Conservation (phyloP, 2,797 vertebrate species). For the Serranus cabrilla region DNA sequence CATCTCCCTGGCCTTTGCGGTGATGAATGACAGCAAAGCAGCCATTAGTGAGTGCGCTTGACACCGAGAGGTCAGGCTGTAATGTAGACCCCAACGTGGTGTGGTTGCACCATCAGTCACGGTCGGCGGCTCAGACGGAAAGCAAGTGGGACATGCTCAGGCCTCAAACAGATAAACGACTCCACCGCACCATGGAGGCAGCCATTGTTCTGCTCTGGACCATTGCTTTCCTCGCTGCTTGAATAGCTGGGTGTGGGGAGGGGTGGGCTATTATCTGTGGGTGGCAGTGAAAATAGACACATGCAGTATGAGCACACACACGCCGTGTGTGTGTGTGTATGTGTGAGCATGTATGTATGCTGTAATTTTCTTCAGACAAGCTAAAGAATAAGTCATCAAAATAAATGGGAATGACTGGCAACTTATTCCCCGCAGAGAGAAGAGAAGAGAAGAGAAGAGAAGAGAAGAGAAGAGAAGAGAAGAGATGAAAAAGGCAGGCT, state of each 20-base stretch:
- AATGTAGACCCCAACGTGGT: conserved; percentile 70
- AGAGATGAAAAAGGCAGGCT: conserved; percentile 7
- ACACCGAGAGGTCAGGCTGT: conserved; percentile 72
- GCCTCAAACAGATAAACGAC: conserved; percentile 82
- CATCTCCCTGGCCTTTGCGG: conserved; percentile 36
- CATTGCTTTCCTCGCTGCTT: conserved; percentile 62
- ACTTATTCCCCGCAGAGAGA: conserved; percentile 46
- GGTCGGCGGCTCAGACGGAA: conserved; percentile 64
- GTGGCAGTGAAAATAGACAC: conserved; percentile 63
- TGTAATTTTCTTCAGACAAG: conserved; percentile 70
- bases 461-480: conserved; percentile 14
- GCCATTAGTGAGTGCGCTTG: conserved; percentile 74
- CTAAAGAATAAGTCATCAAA: conserved; percentile 68
- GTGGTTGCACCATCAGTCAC: conserved; percentile 72
- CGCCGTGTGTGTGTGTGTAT: conserved; percentile 9
- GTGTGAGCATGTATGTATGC: conserved; percentile 33
- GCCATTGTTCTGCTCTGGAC: conserved; percentile 74
- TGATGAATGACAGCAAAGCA: conserved; percentile 71
- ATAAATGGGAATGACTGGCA: conserved; percentile 71
- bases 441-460: conserved; percentile 1
- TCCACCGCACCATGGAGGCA: conserved; percentile 54
- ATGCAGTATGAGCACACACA: conserved; percentile 13
- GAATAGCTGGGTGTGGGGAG: conserved; percentile 50
- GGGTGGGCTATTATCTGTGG: conserved; percentile 57
- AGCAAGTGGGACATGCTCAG: conserved; percentile 63